These are phyloP conservation scores for Manduca sexta DNA, from an alignment of 1,140 invertebrate genomes.

Conservation along the genomic window DNA sequence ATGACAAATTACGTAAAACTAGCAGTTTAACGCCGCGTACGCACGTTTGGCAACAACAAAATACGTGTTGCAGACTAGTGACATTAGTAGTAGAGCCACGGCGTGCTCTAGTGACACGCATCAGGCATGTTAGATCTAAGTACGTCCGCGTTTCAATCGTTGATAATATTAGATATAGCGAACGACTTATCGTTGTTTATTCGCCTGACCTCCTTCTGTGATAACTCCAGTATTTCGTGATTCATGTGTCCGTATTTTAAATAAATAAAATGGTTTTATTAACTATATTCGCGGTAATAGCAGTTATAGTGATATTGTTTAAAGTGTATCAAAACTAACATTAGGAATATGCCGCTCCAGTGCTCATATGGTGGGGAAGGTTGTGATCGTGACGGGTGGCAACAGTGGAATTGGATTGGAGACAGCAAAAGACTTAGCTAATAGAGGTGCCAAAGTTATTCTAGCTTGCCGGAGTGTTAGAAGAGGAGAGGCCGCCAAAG, in stretches of 20 bases:
- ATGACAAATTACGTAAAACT: slow-evolving; percentile 7
- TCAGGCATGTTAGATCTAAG: slow-evolving; percentile 3
- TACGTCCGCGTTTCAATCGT: slow-evolving; percentile 6
- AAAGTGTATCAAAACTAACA: slow-evolving; percentile 57
- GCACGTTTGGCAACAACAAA: slow-evolving; percentile 31
- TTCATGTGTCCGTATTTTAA: neutral
- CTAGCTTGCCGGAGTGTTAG: slow-evolving; percentile 83
- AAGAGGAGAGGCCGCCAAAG: slow-evolving; percentile 75
- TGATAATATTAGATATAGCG: slow-evolving; percentile 12
- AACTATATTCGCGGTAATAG: slow-evolving; percentile 19
- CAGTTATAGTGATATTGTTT: slow-evolving; percentile 23
- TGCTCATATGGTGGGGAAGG: slow-evolving; percentile 71
- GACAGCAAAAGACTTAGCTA: slow-evolving; percentile 86
- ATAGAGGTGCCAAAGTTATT: slow-evolving; percentile 86
- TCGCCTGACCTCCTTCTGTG: slow-evolving; percentile 3
- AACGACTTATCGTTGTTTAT: slow-evolving; percentile 8
- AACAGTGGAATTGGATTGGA: slow-evolving; percentile 85
- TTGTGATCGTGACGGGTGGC: slow-evolving; percentile 85
- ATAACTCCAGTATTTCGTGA: neutral
- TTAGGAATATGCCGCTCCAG: slow-evolving; percentile 51
- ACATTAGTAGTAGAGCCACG: slow-evolving; percentile 11
- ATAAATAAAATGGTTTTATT: slow-evolving; percentile 37
- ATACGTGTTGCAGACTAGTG: slow-evolving; percentile 18
- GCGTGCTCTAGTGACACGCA: slow-evolving; percentile 5
- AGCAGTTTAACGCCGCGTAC: slow-evolving; percentile 28